Percentiles rank a stretch among this genome's conserved stretches.
These are phyloP conservation scores for Thymelicus lineola DNA, from an alignment of 2,888 invertebrate genomes.

Conservation along the genomic window DNA sequence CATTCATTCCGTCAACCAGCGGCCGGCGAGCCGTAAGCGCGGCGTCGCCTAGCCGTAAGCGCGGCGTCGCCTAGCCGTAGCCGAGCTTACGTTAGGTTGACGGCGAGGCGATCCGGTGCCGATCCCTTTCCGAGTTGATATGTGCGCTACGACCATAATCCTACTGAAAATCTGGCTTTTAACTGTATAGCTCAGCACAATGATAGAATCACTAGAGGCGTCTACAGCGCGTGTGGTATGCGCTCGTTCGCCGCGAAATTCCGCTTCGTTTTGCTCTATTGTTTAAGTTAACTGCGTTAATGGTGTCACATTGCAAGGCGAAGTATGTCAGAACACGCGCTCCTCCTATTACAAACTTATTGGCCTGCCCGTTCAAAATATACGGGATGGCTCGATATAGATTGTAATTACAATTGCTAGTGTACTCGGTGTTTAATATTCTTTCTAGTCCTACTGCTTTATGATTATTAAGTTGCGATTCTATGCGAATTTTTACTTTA, in stretches of 20 bases:
- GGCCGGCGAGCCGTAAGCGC: no score
- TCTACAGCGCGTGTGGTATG: slow-evolving; percentile 44
- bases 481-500: no score
- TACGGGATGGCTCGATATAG: slow-evolving; percentile 48
- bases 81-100: no score
- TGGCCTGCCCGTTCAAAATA: slow-evolving; percentile 53
- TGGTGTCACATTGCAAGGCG: slow-evolving; percentile 80
- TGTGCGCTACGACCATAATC: no score
- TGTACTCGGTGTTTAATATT: background rate
- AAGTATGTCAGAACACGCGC: slow-evolving; percentile 59
- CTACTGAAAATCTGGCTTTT: no score
- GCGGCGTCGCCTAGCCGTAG: no score
- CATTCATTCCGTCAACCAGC: no score
- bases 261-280: slow-evolving; percentile 70
- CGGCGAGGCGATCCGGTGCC: no score
- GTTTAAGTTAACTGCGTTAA: slow-evolving; percentile 67
- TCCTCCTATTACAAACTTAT: slow-evolving; percentile 63
- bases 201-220: slow-evolving; percentile 49
- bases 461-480: slow-evolving; percentile 55
- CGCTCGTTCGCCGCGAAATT: slow-evolving; percentile 67
- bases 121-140: no score
- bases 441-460: no score
- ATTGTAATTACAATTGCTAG: slow-evolving; percentile 9
- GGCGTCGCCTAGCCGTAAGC: no score
- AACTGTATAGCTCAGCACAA: background rate